A percentile compares a stretch with the other conserved stretches of the same genome.
Conservation (phyloP, 2,113 vertebrate genomes). For the Corythoichthys haematopterus region DNA sequence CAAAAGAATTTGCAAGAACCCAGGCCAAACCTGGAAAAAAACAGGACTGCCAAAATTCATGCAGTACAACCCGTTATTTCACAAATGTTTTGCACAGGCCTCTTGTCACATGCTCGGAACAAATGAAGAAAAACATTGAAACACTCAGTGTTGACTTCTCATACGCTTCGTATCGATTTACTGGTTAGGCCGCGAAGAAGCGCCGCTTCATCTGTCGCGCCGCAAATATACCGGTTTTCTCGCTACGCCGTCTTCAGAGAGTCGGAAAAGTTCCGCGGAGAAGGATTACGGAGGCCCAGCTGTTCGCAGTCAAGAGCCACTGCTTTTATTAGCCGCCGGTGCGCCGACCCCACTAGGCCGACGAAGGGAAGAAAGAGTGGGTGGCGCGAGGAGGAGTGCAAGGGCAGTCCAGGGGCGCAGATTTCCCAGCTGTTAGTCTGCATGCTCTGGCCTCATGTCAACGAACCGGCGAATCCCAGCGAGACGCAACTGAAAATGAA, state of each 20-base stretch:
- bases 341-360: constrained; percentile 46
- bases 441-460: constrained; percentile 51
- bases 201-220: constrained; percentile 38
- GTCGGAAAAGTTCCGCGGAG: constrained; percentile 31
- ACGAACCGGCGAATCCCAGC: constrained; percentile 33
- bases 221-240: constrained; percentile 24
- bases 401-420: constrained; percentile 27
- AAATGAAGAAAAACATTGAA: constrained; percentile 23
- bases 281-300: constrained; percentile 66
- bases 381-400: constrained; percentile 26
- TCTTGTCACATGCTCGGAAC: not conserved
- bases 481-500: constrained; percentile 33
- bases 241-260: constrained; percentile 18
- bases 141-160: constrained; percentile 41
- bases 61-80: not conserved
- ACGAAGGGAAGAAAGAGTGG: constrained; percentile 38
- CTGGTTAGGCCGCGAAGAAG: constrained; percentile 61
- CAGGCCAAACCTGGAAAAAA: not conserved
- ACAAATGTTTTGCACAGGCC: not conserved
- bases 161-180: constrained; percentile 56
- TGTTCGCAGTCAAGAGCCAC: constrained; percentile 69
- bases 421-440: constrained; percentile 67
- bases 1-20: not conserved
- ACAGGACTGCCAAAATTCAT: not conserved
- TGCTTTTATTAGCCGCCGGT: constrained; percentile 71